A percentile compares a stretch with the other conserved stretches of the same genome.
Evolutionary conservation across 2,888 invertebrate species (phyloP).

Genomic region (Archips crataeganus): DNA sequence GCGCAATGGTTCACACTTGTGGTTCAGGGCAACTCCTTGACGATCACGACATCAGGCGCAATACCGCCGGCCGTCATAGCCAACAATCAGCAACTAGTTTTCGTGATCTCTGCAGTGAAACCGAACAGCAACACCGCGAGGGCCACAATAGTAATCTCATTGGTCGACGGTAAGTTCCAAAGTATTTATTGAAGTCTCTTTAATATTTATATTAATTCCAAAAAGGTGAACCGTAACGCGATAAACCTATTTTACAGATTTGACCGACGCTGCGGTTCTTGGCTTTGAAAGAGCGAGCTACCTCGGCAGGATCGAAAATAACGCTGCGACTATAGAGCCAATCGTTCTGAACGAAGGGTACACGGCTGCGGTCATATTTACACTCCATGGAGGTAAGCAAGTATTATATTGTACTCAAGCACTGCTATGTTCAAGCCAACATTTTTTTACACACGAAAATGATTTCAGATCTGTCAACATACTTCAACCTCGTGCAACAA

Average conservation of each 20-base stretch:
- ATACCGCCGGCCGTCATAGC: conserved; percentile 43
- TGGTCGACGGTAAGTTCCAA: conserved; percentile 12
- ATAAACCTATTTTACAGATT: conserved; percentile 38
- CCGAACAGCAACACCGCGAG: conserved; percentile 34
- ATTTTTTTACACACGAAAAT: conserved; percentile 41
- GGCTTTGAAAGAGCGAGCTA: conserved; percentile 48
- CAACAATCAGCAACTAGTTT: conserved; percentile 46
- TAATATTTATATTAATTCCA: too few species aligned
- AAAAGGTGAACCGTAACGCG: accelerated
- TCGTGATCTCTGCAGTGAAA: conserved; percentile 45
- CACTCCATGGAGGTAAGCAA: conserved; percentile 44
- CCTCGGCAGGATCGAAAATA: conserved; percentile 43
- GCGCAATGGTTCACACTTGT: conserved; percentile 40
- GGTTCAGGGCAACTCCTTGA: conserved; percentile 38
- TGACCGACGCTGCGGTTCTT: conserved; percentile 38
- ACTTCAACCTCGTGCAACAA: conserved; percentile 40
- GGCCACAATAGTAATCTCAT: conserved; percentile 41
- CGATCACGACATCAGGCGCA: conserved; percentile 31
- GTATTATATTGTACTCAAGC: too few species aligned
- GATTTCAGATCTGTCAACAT: conserved; percentile 44
- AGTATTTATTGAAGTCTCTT: too few species aligned
- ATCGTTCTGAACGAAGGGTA: conserved; percentile 45
- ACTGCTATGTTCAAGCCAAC: too few species aligned
- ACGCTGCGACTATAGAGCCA: conserved; percentile 34
- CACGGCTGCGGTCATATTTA: conserved; percentile 39